These are phyloP conservation scores for Parazoanthus darwini DNA, from an alignment of 92 coral and sea anemone species.

Conservation along the genomic window DNA sequence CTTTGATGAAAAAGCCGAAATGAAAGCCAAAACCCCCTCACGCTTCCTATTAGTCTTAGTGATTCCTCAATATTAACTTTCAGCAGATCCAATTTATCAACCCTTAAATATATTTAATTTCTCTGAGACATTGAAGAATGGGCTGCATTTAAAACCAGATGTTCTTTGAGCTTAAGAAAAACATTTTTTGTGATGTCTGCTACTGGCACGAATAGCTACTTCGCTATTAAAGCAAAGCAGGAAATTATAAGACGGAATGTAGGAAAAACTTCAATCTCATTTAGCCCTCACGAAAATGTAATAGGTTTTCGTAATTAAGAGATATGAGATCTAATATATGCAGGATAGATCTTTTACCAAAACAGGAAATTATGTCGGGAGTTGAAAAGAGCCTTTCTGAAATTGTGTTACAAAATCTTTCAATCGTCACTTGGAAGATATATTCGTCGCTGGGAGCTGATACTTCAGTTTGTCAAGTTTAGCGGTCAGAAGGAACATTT, in stretches of 20 bases:
- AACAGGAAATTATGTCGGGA: constrained; percentile 6
- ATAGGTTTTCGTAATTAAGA: not conserved
- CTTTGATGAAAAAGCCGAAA: not conserved
- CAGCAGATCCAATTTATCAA: not conserved
- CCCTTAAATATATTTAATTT: not conserved
- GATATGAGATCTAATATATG: constrained; percentile 9
- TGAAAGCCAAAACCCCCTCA: not conserved
- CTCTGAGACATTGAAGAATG: not conserved
- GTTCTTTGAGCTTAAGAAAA: not conserved
- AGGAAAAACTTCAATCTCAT: not conserved
- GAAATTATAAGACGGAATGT: not conserved
- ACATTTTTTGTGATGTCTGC: not conserved
- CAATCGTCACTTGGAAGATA: not conserved
- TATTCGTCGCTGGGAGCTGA: not conserved
- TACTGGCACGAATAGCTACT: not conserved
- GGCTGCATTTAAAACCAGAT: not conserved
- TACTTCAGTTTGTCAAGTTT: no score
- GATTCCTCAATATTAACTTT: not conserved
- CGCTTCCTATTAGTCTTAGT: not conserved
- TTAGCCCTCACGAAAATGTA: constrained; percentile 3
- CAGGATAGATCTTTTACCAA: constrained; percentile 9
- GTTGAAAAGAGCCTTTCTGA: not conserved
- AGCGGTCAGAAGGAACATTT: no score
- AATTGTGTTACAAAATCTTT: not conserved
- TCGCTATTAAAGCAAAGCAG: not conserved